Conservation (phyloP, 2,888 invertebrate genomes). For the Philopedon plagiatum region DNA sequence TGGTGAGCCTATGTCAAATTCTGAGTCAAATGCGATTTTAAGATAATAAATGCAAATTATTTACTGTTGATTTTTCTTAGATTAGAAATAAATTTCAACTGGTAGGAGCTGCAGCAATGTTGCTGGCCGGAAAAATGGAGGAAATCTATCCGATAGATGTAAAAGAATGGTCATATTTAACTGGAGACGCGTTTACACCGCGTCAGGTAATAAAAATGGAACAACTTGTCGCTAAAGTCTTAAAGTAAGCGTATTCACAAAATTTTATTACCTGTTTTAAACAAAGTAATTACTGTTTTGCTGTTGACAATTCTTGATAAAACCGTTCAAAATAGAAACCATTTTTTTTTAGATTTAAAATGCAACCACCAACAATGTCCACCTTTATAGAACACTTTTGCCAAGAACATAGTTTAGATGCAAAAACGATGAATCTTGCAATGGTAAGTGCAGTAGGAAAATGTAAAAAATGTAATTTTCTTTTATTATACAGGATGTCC, state of each 20-base stretch:
- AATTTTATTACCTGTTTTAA: no score
- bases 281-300: no score
- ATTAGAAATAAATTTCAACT: slow-evolving; percentile 64
- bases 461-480: no score
- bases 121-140: slow-evolving; percentile 66
- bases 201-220: slow-evolving; percentile 65
- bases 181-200: slow-evolving; percentile 62
- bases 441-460: no score
- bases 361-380: slow-evolving; percentile 64
- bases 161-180: slow-evolving; percentile 64
- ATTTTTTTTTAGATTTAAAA: slow-evolving; percentile 55
- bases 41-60: no score
- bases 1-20: no score
- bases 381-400: slow-evolving; percentile 63
- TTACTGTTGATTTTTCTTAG: slow-evolving; percentile 57
- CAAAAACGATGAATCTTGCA: slow-evolving; percentile 60
- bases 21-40: no score
- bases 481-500: no score
- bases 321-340: neutral
- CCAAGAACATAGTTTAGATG: slow-evolving; percentile 57
- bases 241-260: slow-evolving; percentile 52
- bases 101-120: slow-evolving; percentile 66
- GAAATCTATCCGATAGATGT: slow-evolving; percentile 64
- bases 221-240: slow-evolving; percentile 62
- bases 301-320: neutral